Conservation (phyloP, 2,888 invertebrate species). For the Epiblema foenella region DNA sequence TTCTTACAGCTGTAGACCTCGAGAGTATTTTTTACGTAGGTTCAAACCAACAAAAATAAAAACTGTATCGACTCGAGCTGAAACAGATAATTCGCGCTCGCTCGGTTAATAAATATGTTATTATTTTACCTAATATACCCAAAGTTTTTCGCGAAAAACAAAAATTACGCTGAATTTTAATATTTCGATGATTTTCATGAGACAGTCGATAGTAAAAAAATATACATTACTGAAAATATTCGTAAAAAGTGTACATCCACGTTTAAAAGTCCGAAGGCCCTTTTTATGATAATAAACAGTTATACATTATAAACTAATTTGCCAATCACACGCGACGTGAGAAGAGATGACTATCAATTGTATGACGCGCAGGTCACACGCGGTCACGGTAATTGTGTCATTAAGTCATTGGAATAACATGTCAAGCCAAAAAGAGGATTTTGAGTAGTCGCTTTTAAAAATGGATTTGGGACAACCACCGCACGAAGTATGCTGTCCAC, state of each 20-base stretch:
- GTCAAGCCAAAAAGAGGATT: neutral
- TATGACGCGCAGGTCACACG: conserved; percentile 65
- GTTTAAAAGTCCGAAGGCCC: neutral
- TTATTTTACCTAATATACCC: too few species aligned
- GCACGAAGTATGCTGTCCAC: neutral
- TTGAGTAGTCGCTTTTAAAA: neutral
- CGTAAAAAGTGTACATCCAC: too few species aligned
- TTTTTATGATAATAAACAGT: conserved; percentile 23
- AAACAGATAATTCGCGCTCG: too few species aligned
- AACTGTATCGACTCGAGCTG: too few species aligned
- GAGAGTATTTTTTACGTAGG: too few species aligned
- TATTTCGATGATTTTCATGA: too few species aligned
- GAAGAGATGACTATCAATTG: conserved; percentile 57
- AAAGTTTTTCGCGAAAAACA: neutral
- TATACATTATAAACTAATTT: conserved; percentile 28
- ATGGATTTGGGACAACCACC: neutral
- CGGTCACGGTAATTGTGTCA: conserved; percentile 77
- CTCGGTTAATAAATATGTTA: too few species aligned
- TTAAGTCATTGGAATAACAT: conserved; percentile 45
- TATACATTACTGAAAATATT: neutral
- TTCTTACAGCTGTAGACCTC: too few species aligned
- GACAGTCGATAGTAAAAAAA: neutral
- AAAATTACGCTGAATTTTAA: neutral
- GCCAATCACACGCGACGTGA: conserved; percentile 44
- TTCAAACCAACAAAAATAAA: too few species aligned